Evolutionary conservation across 2,113 vertebrate genomes (phyloP).

Genomic region (Marmota flaviventris): DNA sequence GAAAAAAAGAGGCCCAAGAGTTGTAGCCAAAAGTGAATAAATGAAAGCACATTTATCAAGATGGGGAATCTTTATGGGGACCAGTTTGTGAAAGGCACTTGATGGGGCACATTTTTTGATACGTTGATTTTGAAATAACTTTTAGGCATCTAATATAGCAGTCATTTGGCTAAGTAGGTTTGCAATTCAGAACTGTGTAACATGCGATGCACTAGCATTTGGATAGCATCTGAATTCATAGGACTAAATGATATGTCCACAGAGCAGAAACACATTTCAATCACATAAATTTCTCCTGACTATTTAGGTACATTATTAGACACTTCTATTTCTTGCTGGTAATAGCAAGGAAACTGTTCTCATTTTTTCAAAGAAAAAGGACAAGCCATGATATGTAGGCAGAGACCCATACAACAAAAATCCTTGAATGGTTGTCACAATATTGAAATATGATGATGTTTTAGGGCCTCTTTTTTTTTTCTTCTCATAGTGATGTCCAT

Average conservation of each 20-base stretch:
- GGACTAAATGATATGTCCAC: neutral
- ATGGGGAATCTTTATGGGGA: neutral
- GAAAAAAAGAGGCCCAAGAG: neutral
- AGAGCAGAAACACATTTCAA: neutral
- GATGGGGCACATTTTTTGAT: neutral
- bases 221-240: neutral
- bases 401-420: neutral
- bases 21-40: neutral
- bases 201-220: neutral
- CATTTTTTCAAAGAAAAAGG: constrained; percentile 43
- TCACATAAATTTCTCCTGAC: neutral
- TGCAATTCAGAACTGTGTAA: neutral
- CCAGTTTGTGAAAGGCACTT: neutral
- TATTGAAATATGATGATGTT: constrained; percentile 33
- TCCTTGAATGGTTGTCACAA: neutral
- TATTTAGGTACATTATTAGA: constrained; percentile 17
- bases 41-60: neutral
- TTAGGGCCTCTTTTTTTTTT: neutral
- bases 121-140: neutral
- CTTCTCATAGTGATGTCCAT: constrained; percentile 15
- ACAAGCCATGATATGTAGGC: neutral
- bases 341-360: neutral
- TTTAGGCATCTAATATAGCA: neutral
- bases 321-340: neutral
- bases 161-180: neutral